These are phyloP conservation scores for Mythimna loreyi DNA, from an alignment of 2,888 invertebrate genomes.

Conservation along the genomic window DNA sequence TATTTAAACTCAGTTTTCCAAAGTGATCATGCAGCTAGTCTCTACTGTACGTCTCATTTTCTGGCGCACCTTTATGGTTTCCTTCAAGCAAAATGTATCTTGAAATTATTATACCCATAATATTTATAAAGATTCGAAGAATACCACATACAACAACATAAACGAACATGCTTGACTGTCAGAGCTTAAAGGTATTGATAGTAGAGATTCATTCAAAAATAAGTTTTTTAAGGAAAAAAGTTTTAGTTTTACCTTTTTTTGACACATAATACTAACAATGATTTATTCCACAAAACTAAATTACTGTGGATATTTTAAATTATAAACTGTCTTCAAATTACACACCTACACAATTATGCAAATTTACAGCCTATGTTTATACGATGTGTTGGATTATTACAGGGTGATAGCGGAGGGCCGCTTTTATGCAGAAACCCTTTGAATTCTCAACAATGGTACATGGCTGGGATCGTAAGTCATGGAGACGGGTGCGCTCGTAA, in stretches of 20 bases:
- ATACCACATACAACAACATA: too few species aligned
- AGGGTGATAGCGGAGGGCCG: slow-evolving; percentile 96
- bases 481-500: slow-evolving; percentile 96
- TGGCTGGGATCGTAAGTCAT: slow-evolving; percentile 96
- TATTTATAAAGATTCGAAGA: too few species aligned
- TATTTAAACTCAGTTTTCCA: neutral
- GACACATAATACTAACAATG: neutral
- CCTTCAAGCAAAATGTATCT: too few species aligned
- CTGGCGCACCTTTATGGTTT: too few species aligned
- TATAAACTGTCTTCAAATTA: neutral
- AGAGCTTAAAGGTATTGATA: too few species aligned
- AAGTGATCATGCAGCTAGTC: too few species aligned
- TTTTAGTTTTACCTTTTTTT: too few species aligned
- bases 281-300: neutral
- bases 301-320: neutral
- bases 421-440: slow-evolving; percentile 94
- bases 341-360: neutral
- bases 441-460: slow-evolving; percentile 93
- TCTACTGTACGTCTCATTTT: too few species aligned
- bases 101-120: too few species aligned
- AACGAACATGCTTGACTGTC: too few species aligned
- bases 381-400: slow-evolving; percentile 57
- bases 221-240: too few species aligned
- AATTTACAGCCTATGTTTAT: slow-evolving; percentile 16
- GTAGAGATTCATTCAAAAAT: too few species aligned